These are phyloP conservation scores for Ataeniobius toweri DNA, from an alignment of 2,797 vertebrate species.

Conservation along the genomic window DNA sequence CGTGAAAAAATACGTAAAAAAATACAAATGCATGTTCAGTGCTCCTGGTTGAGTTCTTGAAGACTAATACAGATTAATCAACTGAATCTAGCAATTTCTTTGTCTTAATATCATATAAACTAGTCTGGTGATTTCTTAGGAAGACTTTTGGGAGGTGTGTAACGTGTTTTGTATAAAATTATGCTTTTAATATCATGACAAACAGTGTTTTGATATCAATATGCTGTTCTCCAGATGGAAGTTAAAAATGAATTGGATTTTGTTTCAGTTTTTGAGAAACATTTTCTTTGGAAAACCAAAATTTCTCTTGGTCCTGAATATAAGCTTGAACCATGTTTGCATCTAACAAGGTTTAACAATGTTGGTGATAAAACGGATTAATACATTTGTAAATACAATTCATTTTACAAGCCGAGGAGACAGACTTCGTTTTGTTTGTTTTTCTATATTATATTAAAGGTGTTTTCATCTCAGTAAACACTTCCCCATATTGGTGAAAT, in stretches of 20 bases:
- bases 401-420: background rate
- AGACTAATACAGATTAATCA: slow-evolving; percentile 39
- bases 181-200: slow-evolving; percentile 41
- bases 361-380: slow-evolving; percentile 20
- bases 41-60: slow-evolving; percentile 59
- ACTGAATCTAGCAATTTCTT: slow-evolving; percentile 39
- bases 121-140: slow-evolving; percentile 33
- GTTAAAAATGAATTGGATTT: slow-evolving; percentile 28
- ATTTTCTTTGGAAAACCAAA: background rate
- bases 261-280: slow-evolving; percentile 22
- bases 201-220: slow-evolving; percentile 43
- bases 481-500: background rate
- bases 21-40: slow-evolving; percentile 44
- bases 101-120: slow-evolving; percentile 46
- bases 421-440: background rate
- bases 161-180: slow-evolving; percentile 51
- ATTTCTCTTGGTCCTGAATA: slow-evolving; percentile 20
- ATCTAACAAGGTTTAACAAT: slow-evolving; percentile 11
- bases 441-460: background rate
- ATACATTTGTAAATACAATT: slow-evolving; percentile 33
- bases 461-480: no score
- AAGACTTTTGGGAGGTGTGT: slow-evolving; percentile 44
- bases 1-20: slow-evolving; percentile 3
- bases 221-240: slow-evolving; percentile 41
- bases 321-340: slow-evolving; percentile 21